Evolutionary conservation across 2,888 invertebrate species (phyloP).

Genomic region (Metallyticus violacea): DNA sequence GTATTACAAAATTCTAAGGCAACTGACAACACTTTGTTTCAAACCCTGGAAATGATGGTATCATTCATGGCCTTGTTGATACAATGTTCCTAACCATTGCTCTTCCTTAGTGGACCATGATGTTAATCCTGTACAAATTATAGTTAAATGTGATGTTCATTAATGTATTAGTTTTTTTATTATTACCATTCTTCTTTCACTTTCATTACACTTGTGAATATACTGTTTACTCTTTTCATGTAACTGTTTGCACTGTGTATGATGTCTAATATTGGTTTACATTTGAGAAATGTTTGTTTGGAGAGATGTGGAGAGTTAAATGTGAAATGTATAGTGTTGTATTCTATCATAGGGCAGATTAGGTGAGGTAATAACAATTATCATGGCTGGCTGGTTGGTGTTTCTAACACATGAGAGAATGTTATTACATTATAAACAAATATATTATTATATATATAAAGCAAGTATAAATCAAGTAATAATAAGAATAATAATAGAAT

Average conservation of each 20-base stretch:
- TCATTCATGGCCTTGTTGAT: background rate
- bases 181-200: background rate
- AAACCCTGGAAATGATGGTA: background rate
- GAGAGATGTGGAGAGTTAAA: too few species aligned
- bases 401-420: background rate
- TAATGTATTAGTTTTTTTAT: background rate
- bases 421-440: background rate
- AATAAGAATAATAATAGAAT: background rate
- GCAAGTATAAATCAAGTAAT: background rate
- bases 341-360: background rate
- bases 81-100: background rate
- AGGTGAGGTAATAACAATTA: background rate
- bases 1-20: too few species aligned
- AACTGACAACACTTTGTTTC: background rate
- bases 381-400: background rate
- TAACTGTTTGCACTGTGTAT: background rate
- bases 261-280: background rate
- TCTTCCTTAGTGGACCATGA: background rate
- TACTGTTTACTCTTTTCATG: background rate
- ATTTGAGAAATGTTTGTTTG: background rate
- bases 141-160: background rate
- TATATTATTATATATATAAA: background rate
- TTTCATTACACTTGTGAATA: background rate
- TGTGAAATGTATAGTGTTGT: background rate
- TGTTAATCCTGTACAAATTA: background rate